These are phyloP conservation scores for Lacerta agilis DNA, from an alignment of 2,797 vertebrate genomes.

Conservation along the genomic window DNA sequence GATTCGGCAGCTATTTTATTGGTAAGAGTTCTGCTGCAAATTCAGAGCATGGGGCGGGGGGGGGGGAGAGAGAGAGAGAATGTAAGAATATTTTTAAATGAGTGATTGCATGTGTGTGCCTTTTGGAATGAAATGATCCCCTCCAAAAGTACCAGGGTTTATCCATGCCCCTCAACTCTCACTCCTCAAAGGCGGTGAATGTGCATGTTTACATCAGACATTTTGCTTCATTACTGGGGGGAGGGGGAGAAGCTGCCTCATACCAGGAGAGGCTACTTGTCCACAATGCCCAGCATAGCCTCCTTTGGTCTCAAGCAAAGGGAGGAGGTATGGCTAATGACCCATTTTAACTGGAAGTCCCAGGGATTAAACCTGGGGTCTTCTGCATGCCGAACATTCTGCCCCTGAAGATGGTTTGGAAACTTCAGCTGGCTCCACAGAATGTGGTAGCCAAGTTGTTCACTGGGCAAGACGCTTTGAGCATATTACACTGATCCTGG, in stretches of 20 bases:
- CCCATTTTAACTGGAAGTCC: background rate
- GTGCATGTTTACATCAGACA: background rate
- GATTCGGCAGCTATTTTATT: conserved; percentile 54
- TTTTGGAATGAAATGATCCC: background rate
- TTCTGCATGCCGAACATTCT: background rate
- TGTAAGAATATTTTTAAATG: conserved; percentile 51
- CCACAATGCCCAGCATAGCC: background rate
- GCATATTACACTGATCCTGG: no score
- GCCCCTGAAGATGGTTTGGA: no score
- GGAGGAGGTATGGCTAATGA: background rate
- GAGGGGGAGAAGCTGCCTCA: background rate
- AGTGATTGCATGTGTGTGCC: conserved; percentile 29
- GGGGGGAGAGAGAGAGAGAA: conserved; percentile 17
- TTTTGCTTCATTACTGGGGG: conserved; percentile 38
- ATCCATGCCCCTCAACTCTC: conserved; percentile 32
- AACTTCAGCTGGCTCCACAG: no score
- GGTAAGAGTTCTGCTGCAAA: conserved; percentile 59
- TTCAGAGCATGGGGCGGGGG: background rate
- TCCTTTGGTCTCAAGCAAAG: background rate
- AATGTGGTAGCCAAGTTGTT: no score
- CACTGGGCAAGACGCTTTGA: no score
- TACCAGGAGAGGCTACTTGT: background rate
- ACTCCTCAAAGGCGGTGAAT: background rate
- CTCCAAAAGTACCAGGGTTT: conserved; percentile 27
- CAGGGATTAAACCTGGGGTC: background rate